Evolutionary conservation across 2,113 vertebrate genomes (phyloP), one percentile per base, ranked within the genome.

Genomic region (Tragelaphus imberbis): DNA sequence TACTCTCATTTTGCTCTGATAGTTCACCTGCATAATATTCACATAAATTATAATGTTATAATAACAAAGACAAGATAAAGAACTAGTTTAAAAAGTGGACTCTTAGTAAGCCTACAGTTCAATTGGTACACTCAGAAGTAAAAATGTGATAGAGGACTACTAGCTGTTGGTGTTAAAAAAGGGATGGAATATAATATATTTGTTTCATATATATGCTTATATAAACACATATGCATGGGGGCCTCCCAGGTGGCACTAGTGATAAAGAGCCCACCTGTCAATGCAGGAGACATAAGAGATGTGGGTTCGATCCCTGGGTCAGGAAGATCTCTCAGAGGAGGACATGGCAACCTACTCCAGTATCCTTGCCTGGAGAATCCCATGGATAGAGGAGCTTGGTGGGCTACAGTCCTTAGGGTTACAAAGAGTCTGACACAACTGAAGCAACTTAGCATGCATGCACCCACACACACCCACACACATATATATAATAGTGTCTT

Each of bases 11-110:
- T 81, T 85, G n/a, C 28, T 81, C 25, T 71, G 33, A 11, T 61
- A 23, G 51, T 91, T 96, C 30, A 36, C 84, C 91, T 56, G 40
- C 12, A 36, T 61, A 87, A 53, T 79, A 91, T 51, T 95, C 19
- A 63, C 88, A 33, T 91, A 88, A 84, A 36, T 97, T 87, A 40
- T 30, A 77, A 44, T 12, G 81, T 44, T 84, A n/a, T 0, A 81
- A 23, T 65, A 40, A 82, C 9, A 86, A 94, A 51, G 33, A 30
- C 13, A 47, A 86, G 56, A 77, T 2, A 40, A 25, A 56, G 61
- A 51, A 12, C 91, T 79, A 55, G n/a, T 77, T 49, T 81, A 16
- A 81, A 86, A 56, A 58, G 27, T 44, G 28, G 7, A 23, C 25
- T 55, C 49, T 51, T 47, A n/a, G 33, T 28, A 63, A 90, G 25